Evolutionary conservation across 2,888 invertebrate genomes (phyloP).

Genomic region (Athalia cordata): DNA sequence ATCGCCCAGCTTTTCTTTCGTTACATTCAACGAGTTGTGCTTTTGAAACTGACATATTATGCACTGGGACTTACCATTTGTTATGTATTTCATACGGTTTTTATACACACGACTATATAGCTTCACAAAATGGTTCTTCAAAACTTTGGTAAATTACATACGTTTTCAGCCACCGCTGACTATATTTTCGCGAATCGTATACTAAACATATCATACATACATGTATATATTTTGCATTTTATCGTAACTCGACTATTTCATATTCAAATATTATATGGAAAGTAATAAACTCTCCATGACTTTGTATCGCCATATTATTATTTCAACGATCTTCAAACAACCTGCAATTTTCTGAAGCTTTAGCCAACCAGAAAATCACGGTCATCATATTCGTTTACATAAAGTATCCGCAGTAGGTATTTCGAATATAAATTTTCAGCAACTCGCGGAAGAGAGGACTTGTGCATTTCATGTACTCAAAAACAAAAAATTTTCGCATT

Average conservation of each 20-base stretch:
- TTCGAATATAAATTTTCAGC: neutral
- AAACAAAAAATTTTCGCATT: too few species aligned
- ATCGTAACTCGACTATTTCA: too few species aligned
- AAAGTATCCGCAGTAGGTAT: neutral
- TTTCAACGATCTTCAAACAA: constrained; percentile 22
- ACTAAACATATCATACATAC: neutral
- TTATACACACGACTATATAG: neutral
- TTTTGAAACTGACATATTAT: constrained; percentile 34
- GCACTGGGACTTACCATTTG: constrained; percentile 6
- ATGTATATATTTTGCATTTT: neutral
- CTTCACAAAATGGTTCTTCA: neutral
- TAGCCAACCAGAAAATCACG: neutral
- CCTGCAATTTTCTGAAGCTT: neutral
- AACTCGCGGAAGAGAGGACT: too few species aligned
- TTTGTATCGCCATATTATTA: constrained; percentile 3
- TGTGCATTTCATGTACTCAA: too few species aligned
- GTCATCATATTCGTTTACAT: too few species aligned
- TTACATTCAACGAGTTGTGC: constrained; percentile 9
- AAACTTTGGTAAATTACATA: neutral
- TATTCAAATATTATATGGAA: too few species aligned
- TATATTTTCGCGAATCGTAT: constrained; percentile 10
- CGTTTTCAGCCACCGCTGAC: neutral
- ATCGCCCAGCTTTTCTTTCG: neutral
- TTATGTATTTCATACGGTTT: neutral
- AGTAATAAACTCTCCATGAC: neutral